Percentiles rank a stretch among this genome's conserved stretches.
Evolutionary conservation across 2,113 vertebrate species (phyloP).

Genomic region (Halichoeres trimaculatus): DNA sequence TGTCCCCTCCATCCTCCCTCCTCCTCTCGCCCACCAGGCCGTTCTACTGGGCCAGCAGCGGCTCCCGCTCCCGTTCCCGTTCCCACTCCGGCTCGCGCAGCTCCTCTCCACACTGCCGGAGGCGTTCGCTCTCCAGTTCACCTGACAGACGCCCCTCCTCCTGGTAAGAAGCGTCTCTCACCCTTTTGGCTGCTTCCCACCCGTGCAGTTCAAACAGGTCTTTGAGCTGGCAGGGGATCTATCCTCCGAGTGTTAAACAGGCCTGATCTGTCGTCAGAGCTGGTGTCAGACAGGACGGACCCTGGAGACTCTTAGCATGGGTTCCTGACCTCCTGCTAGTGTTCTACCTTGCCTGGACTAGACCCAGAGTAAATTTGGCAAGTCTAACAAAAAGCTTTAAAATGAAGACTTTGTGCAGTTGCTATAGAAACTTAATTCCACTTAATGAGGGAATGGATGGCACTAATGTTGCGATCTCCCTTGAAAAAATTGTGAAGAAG

Average conservation of each 20-base stretch:
- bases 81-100: conserved; percentile 87
- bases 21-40: conserved; percentile 89
- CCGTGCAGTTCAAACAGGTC: conserved; percentile 33
- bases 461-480: conserved; percentile 9
- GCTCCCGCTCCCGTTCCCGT: conserved; percentile 84
- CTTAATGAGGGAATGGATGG: neutral
- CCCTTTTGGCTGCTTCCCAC: conserved; percentile 27
- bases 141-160: conserved; percentile 92
- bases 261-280: conserved; percentile 44
- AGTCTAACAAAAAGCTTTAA: neutral
- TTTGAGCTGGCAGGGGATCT: conserved; percentile 39
- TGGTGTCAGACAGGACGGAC: conserved; percentile 31
- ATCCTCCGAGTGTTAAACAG: conserved; percentile 44
- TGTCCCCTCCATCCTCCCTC: conserved; percentile 92
- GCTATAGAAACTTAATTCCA: conserved; percentile 7
- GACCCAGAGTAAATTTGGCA: conserved; percentile 20
- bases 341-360: conserved; percentile 6
- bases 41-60: conserved; percentile 87
- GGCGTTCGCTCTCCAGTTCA: conserved; percentile 93
- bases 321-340: conserved; percentile 34
- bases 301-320: conserved; percentile 31
- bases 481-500: conserved; percentile 28
- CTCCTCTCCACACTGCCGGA: conserved; percentile 87
- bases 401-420: conserved; percentile 7
- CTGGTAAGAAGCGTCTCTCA: conserved; percentile 81